Evolutionary conservation across 2,113 vertebrate genomes (phyloP).

Genomic region (Cyanoderma ruficeps): DNA sequence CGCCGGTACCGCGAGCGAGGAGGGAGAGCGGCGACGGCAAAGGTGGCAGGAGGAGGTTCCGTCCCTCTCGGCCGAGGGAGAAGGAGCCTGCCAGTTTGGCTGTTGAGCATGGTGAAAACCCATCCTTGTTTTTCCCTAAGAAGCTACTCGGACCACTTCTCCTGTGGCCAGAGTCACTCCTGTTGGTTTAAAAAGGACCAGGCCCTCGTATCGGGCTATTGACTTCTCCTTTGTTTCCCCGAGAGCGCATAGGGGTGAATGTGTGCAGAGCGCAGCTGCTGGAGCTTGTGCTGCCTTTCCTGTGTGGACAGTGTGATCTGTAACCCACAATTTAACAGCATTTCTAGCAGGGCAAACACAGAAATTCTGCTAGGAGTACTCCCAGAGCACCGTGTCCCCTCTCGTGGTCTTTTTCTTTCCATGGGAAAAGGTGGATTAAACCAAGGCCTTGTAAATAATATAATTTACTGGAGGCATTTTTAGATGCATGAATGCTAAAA

Average conservation of each 20-base stretch:
- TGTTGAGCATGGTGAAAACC: neutral
- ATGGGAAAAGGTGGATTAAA: neutral
- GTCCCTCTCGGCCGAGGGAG: neutral
- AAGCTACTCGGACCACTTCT: neutral
- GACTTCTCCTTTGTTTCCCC: conserved; percentile 39
- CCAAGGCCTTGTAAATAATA: neutral
- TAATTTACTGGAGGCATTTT: conserved; percentile 1
- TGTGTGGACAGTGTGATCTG: neutral
- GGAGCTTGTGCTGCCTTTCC: neutral
- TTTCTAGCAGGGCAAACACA: neutral
- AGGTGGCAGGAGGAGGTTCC: neutral
- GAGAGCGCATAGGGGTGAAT: neutral
- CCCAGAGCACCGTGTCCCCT: rapidly evolving
- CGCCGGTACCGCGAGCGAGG: neutral
- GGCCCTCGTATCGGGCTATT: neutral
- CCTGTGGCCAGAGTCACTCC: neutral
- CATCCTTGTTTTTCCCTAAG: neutral
- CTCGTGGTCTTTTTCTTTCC: neutral
- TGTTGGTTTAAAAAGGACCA: neutral
- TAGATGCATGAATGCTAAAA: neutral
- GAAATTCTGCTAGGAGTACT: neutral
- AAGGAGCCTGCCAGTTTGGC: neutral
- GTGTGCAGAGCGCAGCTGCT: neutral
- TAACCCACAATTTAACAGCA: neutral
- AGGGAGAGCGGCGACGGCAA: neutral